phyloP scores from a whole-genome alignment of 2,797 vertebrate genomes.

The Chlorospingus semifuscus region DNA sequence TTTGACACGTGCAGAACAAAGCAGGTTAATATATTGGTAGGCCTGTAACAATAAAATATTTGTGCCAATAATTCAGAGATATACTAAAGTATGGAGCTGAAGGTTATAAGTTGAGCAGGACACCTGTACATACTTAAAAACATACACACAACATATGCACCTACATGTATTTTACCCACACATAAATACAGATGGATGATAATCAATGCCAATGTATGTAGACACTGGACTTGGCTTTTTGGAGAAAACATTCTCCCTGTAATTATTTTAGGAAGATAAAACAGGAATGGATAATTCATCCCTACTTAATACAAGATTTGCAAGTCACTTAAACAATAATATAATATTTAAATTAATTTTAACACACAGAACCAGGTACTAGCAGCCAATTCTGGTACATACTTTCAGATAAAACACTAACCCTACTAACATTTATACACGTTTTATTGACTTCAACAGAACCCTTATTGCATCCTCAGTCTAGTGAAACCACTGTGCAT shows the following conservation, averaged over 20 bases:
- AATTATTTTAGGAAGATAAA: neutral
- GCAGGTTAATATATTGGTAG: neutral
- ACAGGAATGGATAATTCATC: neutral
- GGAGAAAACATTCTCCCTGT: neutral
- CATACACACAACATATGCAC: fast-evolving
- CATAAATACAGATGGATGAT: neutral
- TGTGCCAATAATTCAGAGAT: neutral
- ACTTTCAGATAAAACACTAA: neutral
- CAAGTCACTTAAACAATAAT: neutral
- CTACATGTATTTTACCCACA: neutral
- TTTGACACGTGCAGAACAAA: neutral
- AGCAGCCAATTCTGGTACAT: neutral
- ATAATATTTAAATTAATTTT: neutral
- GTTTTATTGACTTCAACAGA: neutral
- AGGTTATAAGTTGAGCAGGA: neutral
- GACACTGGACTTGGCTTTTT: neutral
- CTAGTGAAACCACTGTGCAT: neutral
- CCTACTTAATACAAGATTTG: neutral
- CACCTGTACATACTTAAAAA: neutral
- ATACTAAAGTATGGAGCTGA: neutral
- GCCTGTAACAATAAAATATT: neutral
- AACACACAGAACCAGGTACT: neutral
- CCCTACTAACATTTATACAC: fast-evolving
- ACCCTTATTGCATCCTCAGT: neutral
- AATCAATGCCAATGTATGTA: neutral